A percentile compares a stretch with the other conserved stretches of the same genome.
Evolutionary conservation across 2,113 vertebrate species (phyloP).

Genomic region (Microtus richardsoni): DNA sequence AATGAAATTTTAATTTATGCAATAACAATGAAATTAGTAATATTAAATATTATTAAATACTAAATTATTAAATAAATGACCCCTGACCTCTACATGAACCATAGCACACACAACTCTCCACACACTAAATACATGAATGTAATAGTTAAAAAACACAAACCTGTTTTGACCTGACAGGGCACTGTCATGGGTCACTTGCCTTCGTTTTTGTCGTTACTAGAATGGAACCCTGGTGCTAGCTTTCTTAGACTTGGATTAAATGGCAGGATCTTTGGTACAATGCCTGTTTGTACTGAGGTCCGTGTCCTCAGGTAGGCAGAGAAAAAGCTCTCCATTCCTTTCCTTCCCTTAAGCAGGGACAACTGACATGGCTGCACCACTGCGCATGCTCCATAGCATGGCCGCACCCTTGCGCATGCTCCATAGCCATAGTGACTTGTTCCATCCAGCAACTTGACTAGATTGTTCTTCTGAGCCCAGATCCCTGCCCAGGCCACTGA

Average conservation of each 20-base stretch:
- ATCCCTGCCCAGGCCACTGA: neutral
- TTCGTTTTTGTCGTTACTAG: neutral
- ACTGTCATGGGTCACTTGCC: neutral
- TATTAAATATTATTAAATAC: neutral
- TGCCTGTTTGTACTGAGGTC: neutral
- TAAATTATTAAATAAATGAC: neutral
- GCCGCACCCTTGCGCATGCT: fast-evolving
- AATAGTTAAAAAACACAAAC: neutral
- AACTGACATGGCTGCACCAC: neutral
- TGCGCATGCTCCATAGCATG: neutral
- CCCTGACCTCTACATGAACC: neutral
- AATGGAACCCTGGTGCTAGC: neutral
- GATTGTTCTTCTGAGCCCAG: neutral
- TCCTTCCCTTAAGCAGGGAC: neutral
- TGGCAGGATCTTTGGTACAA: neutral
- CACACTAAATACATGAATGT: neutral
- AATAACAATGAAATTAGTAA: neutral
- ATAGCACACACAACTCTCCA: neutral
- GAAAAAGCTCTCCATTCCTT: neutral
- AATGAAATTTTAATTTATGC: neutral
- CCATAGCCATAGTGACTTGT: neutral
- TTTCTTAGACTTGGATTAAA: neutral
- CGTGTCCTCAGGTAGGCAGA: neutral
- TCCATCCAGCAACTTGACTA: fast-evolving
- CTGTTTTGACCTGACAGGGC: neutral